phyloP scores from a whole-genome alignment of 2,888 invertebrate species.

The Hypena proboscidalis region DNA sequence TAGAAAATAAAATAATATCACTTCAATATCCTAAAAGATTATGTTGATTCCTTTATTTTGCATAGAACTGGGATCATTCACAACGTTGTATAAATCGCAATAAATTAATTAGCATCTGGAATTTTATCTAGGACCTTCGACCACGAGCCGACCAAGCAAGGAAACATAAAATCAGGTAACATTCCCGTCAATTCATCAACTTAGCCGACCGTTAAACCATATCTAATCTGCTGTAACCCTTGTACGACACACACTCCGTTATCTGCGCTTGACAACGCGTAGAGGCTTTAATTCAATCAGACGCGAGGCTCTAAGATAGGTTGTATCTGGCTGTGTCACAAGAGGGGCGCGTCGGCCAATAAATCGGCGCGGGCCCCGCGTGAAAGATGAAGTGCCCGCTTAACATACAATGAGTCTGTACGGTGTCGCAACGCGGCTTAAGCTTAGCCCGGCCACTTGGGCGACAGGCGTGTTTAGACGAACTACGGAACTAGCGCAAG shows the following conservation, averaged over 20 bases:
- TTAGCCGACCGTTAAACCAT: constrained; percentile 41
- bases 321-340: constrained; percentile 64
- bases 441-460: constrained; percentile 60
- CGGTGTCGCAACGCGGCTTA: constrained; percentile 69
- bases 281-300: constrained; percentile 66
- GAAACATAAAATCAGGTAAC: neutral
- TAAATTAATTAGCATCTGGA: no score
- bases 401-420: constrained; percentile 82
- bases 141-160: neutral
- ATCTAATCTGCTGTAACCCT: constrained; percentile 52
- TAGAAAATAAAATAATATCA: no score
- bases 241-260: constrained; percentile 49
- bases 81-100: no score
- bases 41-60: no score
- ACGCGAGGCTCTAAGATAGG: constrained; percentile 52
- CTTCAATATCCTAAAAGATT: no score
- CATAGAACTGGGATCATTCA: no score
- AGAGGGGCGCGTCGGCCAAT: constrained; percentile 78
- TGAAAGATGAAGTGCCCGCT: constrained; percentile 82
- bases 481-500: constrained; percentile 50
- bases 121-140: neutral
- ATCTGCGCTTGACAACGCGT: constrained; percentile 56
- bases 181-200: constrained; percentile 36
- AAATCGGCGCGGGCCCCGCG: constrained; percentile 74
- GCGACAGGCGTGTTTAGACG: constrained; percentile 46